A percentile compares a stretch with the other conserved stretches of the same genome.
Evolutionary conservation across 92 coral and sea anemone species (phyloP).

Genomic region (Phenganax marumi): DNA sequence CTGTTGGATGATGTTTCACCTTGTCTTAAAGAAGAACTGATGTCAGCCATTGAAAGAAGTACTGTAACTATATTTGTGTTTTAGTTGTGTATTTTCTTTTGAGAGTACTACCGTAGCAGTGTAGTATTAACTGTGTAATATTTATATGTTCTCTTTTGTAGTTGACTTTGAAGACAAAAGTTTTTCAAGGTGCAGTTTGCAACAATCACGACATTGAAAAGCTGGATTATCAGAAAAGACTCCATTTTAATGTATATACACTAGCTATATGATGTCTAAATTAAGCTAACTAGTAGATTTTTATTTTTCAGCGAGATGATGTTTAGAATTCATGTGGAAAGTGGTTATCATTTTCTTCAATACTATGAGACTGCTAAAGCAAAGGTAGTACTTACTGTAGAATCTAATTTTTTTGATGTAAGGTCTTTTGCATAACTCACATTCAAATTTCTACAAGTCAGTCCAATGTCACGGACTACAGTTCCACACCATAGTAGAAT

Average conservation of each 20-base stretch:
- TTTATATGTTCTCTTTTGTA: neutral
- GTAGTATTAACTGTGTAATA: neutral
- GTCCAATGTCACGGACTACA: too few species aligned
- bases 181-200: neutral
- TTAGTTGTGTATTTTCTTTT: neutral
- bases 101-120: neutral
- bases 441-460: neutral
- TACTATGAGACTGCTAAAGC: constrained; percentile 69
- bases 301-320: constrained; percentile 56
- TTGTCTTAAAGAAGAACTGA: constrained; percentile 54
- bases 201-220: neutral
- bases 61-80: neutral
- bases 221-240: neutral
- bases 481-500: too few species aligned
- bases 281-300: neutral
- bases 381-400: constrained; percentile 57
- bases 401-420: neutral
- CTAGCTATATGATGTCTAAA: neutral
- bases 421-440: neutral
- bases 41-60: constrained; percentile 67
- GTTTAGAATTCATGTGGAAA: constrained; percentile 73
- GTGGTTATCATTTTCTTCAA: constrained; percentile 71
- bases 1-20: constrained; percentile 70
- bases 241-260: neutral
- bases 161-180: constrained; percentile 21